phyloP scores from a whole-genome alignment of 1,140 invertebrate species.

The Habropoda laboriosa region DNA sequence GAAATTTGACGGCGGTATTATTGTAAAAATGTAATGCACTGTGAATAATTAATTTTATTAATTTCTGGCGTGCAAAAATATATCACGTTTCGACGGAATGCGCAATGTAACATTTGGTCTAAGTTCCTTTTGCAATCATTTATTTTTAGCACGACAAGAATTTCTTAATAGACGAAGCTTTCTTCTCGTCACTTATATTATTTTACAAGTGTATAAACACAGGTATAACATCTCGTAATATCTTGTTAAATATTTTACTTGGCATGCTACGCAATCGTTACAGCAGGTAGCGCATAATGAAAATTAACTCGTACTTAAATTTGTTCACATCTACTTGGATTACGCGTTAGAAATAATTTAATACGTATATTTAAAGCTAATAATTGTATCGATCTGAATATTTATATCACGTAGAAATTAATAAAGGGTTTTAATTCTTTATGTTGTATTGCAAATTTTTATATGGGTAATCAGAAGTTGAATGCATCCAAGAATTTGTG shows the following conservation, averaged over 20 bases:
- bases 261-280: neutral
- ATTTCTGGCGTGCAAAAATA: conserved; percentile 9
- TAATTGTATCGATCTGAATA: conserved; percentile 3
- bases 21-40: conserved; percentile 46
- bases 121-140: conserved; percentile 36
- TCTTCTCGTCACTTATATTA: conserved; percentile 18
- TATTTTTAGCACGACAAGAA: conserved; percentile 48
- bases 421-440: neutral
- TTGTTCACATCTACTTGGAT: neutral
- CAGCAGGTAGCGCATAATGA: neutral
- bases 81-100: conserved; percentile 30
- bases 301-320: neutral
- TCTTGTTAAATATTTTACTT: conserved; percentile 17
- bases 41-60: conserved; percentile 37
- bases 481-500: neutral
- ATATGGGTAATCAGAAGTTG: neutral
- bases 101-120: conserved; percentile 27
- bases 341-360: neutral
- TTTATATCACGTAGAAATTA: neutral
- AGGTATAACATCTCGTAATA: conserved; percentile 11
- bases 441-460: neutral
- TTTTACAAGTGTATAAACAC: conserved; percentile 38
- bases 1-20: conserved; percentile 42
- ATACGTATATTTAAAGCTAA: neutral
- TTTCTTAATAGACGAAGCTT: conserved; percentile 24